These are phyloP conservation scores for Phyllotis vaccarum DNA, from an alignment of 2,797 vertebrate species.

Conservation along the genomic window DNA sequence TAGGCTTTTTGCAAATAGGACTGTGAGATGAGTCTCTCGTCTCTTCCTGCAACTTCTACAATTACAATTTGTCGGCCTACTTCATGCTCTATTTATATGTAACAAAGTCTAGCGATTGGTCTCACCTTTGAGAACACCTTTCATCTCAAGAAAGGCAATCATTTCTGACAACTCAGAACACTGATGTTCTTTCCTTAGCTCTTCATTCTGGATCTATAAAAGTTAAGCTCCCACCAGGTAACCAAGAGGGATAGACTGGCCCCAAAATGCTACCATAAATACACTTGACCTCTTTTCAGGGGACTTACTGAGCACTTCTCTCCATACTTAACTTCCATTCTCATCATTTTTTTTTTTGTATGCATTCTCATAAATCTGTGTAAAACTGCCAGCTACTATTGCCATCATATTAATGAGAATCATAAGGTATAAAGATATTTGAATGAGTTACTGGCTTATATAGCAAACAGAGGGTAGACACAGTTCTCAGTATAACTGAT, in stretches of 20 bases:
- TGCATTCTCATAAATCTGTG: neutral
- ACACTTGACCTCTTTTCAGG: neutral
- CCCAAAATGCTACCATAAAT: neutral
- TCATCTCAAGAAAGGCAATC: constrained; percentile 61
- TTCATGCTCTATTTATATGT: constrained; percentile 40
- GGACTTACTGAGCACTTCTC: neutral
- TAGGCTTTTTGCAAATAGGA: neutral
- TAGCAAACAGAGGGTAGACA: neutral
- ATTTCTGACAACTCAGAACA: constrained; percentile 29
- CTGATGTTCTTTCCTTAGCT: constrained; percentile 15
- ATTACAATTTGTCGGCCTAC: constrained; percentile 43
- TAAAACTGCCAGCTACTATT: neutral
- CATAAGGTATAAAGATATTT: neutral
- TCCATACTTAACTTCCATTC: neutral
- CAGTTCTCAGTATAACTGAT: neutral
- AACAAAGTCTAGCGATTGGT: constrained; percentile 36
- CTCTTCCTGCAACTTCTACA: constrained; percentile 25
- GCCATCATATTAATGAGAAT: constrained; percentile 42
- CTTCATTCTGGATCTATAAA: constrained; percentile 18
- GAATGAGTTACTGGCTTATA: neutral
- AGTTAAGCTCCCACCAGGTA: neutral
- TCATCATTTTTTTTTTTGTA: neutral
- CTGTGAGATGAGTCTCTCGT: neutral
- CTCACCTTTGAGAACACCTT: constrained; percentile 37
- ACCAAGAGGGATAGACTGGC: constrained; percentile 17